Evolutionary conservation across 2,113 vertebrate genomes (phyloP).

Genomic region (Chloebia gouldiae): DNA sequence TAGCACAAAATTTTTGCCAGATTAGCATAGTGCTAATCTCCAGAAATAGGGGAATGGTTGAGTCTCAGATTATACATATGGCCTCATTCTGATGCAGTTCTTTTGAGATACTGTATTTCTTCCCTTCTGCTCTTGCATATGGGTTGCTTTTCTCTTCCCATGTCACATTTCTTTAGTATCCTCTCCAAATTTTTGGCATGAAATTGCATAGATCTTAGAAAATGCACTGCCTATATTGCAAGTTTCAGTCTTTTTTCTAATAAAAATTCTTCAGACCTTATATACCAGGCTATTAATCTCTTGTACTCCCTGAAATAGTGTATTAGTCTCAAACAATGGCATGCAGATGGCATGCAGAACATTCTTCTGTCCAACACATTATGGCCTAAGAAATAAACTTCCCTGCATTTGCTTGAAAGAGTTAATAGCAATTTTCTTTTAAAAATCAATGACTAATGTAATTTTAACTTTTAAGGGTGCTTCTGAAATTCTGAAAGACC

Average conservation of each 20-base stretch:
- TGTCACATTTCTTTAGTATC: not conserved
- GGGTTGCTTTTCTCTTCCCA: not conserved
- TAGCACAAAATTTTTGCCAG: not conserved
- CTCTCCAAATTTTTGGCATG: not conserved
- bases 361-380: not conserved
- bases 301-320: not conserved
- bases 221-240: not conserved
- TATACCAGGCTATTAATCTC: not conserved
- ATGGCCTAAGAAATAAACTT: not conserved
- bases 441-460: not conserved
- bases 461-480: not conserved
- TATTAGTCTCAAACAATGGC: not conserved
- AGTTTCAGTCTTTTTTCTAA: not conserved
- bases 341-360: not conserved
- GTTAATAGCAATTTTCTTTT: not conserved
- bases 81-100: not conserved
- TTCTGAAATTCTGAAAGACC: not conserved
- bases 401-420: not conserved
- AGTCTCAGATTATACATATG: not conserved
- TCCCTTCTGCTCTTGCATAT: not conserved
- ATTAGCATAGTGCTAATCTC: not conserved
- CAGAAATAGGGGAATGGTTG: not conserved
- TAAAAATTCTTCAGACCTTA: not conserved
- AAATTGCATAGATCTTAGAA: not conserved
- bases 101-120: not conserved